Percentiles rank a stretch among this genome's conserved stretches.
Evolutionary conservation across 2,113 vertebrate species (phyloP).

Genomic region (Mustela nigripes): DNA sequence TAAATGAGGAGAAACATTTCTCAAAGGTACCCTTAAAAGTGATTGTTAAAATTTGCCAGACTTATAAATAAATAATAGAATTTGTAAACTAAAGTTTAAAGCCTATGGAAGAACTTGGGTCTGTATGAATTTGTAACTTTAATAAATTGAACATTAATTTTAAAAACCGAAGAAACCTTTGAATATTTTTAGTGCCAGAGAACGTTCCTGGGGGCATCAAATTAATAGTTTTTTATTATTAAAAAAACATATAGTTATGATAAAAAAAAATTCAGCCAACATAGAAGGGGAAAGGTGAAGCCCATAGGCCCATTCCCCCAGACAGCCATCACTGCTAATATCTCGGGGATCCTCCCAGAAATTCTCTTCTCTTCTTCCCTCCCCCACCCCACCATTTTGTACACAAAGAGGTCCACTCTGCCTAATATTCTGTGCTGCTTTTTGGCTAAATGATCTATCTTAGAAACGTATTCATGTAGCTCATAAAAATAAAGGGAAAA

Average conservation of each 20-base stretch:
- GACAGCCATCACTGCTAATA: no score
- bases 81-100: slow-evolving; percentile 64
- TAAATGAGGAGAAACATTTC: slow-evolving; percentile 68
- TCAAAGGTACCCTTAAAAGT: slow-evolving; percentile 74
- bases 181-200: not conserved
- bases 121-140: slow-evolving; percentile 71
- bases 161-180: slow-evolving; percentile 48
- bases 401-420: not conserved
- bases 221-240: slow-evolving; percentile 73
- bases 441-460: not conserved
- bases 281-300: not conserved
- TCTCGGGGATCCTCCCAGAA: not conserved
- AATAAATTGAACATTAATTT: slow-evolving; percentile 76
- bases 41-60: slow-evolving; percentile 69
- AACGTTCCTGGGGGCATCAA: slow-evolving; percentile 40
- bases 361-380: not conserved
- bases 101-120: slow-evolving; percentile 47
- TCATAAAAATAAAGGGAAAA: not conserved
- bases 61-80: slow-evolving; percentile 82
- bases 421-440: not conserved
- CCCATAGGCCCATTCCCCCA: not conserved
- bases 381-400: not conserved
- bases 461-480: not conserved
- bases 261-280: not conserved
- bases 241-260: not conserved